Evolutionary conservation across 2,888 invertebrate species (phyloP).

Genomic region (Masnerella sp.): DNA sequence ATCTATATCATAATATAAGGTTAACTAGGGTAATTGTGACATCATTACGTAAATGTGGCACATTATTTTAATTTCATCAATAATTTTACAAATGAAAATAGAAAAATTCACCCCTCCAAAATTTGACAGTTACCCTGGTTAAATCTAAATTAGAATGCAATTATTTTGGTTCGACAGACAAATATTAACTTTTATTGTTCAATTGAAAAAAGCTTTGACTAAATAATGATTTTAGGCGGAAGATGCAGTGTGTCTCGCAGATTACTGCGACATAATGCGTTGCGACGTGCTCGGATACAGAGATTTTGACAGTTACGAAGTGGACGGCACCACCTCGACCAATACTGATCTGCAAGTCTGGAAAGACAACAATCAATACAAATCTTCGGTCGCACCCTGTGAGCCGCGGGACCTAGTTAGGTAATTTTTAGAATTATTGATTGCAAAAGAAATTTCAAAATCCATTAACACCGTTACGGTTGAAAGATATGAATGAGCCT

Average conservation of each 20-base stretch:
- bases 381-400: slow-evolving; percentile 68
- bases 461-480: neutral
- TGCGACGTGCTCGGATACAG: slow-evolving; percentile 92
- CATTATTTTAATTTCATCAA: no score
- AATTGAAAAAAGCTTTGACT: no score
- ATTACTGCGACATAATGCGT: slow-evolving; percentile 97
- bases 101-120: no score
- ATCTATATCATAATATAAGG: no score
- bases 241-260: slow-evolving; percentile 94
- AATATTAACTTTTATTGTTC: no score
- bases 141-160: no score
- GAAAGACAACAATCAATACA: slow-evolving; percentile 86
- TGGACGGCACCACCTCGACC: slow-evolving; percentile 82
- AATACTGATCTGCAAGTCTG: slow-evolving; percentile 90
- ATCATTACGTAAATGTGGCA: no score
- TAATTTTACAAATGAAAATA: no score
- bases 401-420: slow-evolving; percentile 68
- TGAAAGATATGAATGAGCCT: neutral
- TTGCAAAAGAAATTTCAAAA: neutral
- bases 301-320: slow-evolving; percentile 79
- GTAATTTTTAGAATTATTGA: slow-evolving; percentile 27
- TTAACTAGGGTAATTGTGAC: no score
- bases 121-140: no score
- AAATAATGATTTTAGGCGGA: slow-evolving; percentile 84
- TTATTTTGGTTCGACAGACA: no score